Evolutionary conservation across 2,888 invertebrate species (phyloP), one percentile per base, ranked within the genome.

Genomic region (Lasioglossum lativentre): DNA sequence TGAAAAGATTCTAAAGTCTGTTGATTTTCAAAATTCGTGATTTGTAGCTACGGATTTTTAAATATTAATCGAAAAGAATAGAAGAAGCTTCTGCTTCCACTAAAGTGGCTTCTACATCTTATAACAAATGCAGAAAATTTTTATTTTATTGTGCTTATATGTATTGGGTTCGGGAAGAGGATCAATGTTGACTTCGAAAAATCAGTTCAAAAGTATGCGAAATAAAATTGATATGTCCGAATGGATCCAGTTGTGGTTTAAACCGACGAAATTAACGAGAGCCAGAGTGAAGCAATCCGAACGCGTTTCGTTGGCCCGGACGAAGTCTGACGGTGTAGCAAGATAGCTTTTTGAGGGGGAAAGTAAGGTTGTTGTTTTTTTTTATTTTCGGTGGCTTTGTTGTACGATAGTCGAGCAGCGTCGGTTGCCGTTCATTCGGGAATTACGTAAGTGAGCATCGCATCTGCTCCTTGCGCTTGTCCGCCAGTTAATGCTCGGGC

Each of bases 361-460:
- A 86, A 89, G 71, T 23, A 10, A 23, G 23, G 23, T 47, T 19
- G 47, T 47, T 47, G 47, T 47, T 42, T 12, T 16, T 2, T 38
- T 68, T 68, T 66, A n/a, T 68, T 68, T 19, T 75, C 19, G 2
- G 40, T n/a, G 47, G 14, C 52, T 78, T 79, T 52, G 59, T 75
- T 47, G 34, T 23, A 70, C 42, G 40, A 14, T 47, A 40, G 38
- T 66, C 59, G 68, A 38, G 4, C 80, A 47, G 47, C 47, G 47
- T 47, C 47, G 47, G 47, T 19, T 47, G 78, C 47, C 66, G 79
- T 73, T 83, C 78, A 56, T 87, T 89, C 76, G 59, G 42, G 80
- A 90, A 91, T 91, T 88, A 90, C 90, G 88, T 87, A 91, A 90
- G 83, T 82, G 59, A 82, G 77, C 72, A 75, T 86, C 85, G 84